A percentile compares a stretch with the other conserved stretches of the same genome.
phyloP scores from a whole-genome alignment of 1,140 invertebrate genomes.

The Leptopilina clavipes region DNA sequence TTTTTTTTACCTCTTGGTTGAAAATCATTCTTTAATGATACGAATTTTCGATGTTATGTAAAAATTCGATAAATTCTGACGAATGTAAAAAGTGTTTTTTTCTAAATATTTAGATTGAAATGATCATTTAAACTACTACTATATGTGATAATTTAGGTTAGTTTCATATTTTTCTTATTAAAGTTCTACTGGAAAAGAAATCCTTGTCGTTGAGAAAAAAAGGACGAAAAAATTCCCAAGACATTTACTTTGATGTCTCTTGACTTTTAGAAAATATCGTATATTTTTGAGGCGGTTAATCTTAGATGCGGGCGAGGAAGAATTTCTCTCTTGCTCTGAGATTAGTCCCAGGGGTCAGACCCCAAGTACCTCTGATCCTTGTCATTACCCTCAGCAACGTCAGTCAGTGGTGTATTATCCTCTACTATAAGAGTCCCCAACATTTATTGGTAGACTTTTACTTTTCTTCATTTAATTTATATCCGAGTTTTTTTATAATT shows the following conservation, averaged over 20 bases:
- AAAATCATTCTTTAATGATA: too few relatives aligned
- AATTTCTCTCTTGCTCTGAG: conserved; percentile 4
- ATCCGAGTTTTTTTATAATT: too few relatives aligned
- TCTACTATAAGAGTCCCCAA: background rate
- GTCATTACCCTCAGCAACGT: conserved; percentile 11
- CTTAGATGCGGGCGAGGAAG: background rate
- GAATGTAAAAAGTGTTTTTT: too few relatives aligned
- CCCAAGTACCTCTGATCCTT: conserved; percentile 18
- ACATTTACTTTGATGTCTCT: conserved; percentile 9
- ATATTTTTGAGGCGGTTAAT: background rate
- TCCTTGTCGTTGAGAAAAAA: background rate
- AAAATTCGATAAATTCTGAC: too few relatives aligned
- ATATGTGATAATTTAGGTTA: too few relatives aligned
- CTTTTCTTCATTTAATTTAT: background rate
- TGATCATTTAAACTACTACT: too few relatives aligned
- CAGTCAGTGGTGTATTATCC: background rate
- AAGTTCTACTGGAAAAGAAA: background rate
- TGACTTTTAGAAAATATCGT: conserved; percentile 19
- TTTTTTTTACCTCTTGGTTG: too few relatives aligned
- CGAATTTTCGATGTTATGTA: too few relatives aligned
- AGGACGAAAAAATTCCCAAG: background rate
- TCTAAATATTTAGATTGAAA: too few relatives aligned
- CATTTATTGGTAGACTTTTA: background rate
- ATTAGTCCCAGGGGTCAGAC: conserved; percentile 14
- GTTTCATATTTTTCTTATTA: background rate